Evolutionary conservation across 2,113 vertebrate species (phyloP).

Genomic region (Leptobrachium leishanense): DNA sequence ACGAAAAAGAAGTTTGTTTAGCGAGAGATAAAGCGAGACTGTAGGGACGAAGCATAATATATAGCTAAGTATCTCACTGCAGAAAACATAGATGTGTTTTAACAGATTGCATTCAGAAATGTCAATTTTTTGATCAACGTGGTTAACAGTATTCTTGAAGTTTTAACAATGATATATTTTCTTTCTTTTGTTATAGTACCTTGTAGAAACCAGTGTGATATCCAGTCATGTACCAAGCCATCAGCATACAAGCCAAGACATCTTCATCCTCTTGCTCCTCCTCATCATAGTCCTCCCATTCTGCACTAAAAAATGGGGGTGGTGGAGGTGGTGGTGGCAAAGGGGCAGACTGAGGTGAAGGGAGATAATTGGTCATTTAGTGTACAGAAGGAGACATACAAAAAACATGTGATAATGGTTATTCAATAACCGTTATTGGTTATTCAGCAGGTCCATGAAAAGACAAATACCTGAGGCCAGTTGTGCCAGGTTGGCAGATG

Average conservation of each 20-base stretch:
- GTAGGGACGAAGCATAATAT: no score
- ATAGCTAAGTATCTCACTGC: no score
- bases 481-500: slow-evolving; percentile 43
- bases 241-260: slow-evolving; percentile 59
- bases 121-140: no score
- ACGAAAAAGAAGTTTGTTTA: no score
- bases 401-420: neutral
- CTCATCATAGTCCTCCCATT: slow-evolving; percentile 25
- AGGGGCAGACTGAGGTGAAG: slow-evolving; percentile 34
- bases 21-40: no score
- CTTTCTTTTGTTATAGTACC: slow-evolving; percentile 49
- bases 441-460: no score
- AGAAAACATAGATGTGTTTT: no score
- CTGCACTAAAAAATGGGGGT: slow-evolving; percentile 16
- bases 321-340: slow-evolving; percentile 44
- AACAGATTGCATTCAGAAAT: no score
- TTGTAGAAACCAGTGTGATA: slow-evolving; percentile 66
- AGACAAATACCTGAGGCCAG: slow-evolving; percentile 34
- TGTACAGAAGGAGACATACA: neutral
- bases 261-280: slow-evolving; percentile 43
- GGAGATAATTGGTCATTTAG: neutral
- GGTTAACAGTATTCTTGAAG: no score
- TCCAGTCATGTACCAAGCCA: slow-evolving; percentile 69
- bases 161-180: neutral
- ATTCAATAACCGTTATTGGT: no score